Evolutionary conservation across 2,888 invertebrate species (phyloP), one percentile per base, ranked within the genome.

Genomic region (Ctena decussata): DNA sequence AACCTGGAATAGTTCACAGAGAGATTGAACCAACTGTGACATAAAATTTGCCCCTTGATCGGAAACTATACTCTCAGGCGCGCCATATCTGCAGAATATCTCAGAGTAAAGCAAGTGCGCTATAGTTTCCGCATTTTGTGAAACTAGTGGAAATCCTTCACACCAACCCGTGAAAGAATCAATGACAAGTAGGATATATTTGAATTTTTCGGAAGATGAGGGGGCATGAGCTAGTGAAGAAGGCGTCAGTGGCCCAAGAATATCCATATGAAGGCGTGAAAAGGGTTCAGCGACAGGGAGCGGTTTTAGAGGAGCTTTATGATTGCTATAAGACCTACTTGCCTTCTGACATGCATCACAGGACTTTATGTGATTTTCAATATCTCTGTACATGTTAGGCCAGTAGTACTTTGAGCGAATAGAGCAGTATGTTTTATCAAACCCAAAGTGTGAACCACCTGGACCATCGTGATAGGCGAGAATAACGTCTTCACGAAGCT

Each of bases 1-100:
- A 8, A 84, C 81, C 27, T 84, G 35, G 53, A 84, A 84, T 18
- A 77, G 27, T 60, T 76, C 81, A 84, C 84, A 81, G 21, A 81
- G 65, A 69, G 81, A 77, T 32, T 39, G 49, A 5, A 84, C 84
- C 0, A 84, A 21, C 71, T 73, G 21, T 5, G 81, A 72, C 60
- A 77, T 41, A 71, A 84, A 80, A 37, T 77, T 57, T 6, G 49
- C 24, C 1, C 82, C 85, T 73, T 77, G 39, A 57, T 85, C 85
- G 1, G 74, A 65, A 21, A 85, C 53, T 11, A 85, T 60, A 27
- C 32, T 37, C 2, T 60, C 44, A n/a, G 85, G 85, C 15, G 74
- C 74, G 15, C 82, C 81, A 75, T 82, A 85, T 12, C 82, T 35
- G n/a, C 74, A 57, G 49, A 85, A 74, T 35, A 82, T 65, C 69